Evolutionary conservation across 2,797 vertebrate species (phyloP).

Genomic region (Urophycis tenuis): DNA sequence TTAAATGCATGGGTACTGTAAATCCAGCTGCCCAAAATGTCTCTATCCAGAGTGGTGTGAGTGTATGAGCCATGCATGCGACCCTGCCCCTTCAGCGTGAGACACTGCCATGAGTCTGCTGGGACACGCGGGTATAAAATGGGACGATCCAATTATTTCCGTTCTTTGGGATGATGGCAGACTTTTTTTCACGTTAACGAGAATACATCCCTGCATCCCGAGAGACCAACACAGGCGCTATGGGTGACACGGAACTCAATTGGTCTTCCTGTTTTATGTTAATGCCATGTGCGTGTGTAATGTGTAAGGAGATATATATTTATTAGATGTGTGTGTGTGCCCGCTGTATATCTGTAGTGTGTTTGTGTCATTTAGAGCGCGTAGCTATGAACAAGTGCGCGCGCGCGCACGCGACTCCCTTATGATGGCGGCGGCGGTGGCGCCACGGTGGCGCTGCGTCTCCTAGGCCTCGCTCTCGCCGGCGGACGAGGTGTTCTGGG

Average conservation of each 20-base stretch:
- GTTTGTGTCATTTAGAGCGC: slow-evolving; percentile 17
- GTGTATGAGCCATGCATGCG: slow-evolving; percentile 29
- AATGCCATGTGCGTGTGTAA: background rate
- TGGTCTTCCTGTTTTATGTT: slow-evolving; percentile 36
- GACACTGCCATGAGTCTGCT: slow-evolving; percentile 11
- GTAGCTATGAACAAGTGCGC: slow-evolving; percentile 19
- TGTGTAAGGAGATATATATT: background rate
- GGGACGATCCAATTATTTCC: background rate
- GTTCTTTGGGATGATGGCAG: background rate
- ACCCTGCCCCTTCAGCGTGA: background rate
- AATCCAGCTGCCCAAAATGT: slow-evolving; percentile 60
- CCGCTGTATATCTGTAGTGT: background rate
- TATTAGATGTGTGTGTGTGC: slow-evolving; percentile 24
- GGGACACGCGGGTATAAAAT: slow-evolving; percentile 15
- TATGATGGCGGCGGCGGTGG: slow-evolving; percentile 21
- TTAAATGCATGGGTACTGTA: slow-evolving; percentile 44
- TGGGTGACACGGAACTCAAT: slow-evolving; percentile 39
- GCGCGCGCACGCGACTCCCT: slow-evolving; percentile 41
- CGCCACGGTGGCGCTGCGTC: background rate
- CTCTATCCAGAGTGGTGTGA: slow-evolving; percentile 39
- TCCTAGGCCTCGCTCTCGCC: slow-evolving; percentile 93
- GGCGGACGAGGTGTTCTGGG: slow-evolving; percentile 63
- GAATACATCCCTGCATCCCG: slow-evolving; percentile 34
- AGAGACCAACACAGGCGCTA: slow-evolving; percentile 48
- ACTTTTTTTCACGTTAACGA: slow-evolving; percentile 36